Conservation (phyloP, 2,797 vertebrate genomes). For the Distichodus sexfasciatus region DNA sequence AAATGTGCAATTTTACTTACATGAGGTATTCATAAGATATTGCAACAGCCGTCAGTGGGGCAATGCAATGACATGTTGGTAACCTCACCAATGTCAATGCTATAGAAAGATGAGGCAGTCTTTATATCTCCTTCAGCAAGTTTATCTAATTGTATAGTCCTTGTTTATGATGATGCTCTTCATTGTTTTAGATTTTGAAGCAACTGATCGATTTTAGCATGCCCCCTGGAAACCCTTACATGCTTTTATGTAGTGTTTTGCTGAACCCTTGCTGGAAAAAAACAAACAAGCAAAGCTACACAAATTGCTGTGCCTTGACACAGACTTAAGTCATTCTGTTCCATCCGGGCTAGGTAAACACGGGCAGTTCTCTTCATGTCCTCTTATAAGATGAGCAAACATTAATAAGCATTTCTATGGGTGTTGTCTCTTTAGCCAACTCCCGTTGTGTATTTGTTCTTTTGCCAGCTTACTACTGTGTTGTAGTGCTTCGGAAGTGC, state of each 20-base stretch:
- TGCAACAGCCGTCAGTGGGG: not conserved
- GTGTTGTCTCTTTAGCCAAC: not conserved
- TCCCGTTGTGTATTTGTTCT: not conserved
- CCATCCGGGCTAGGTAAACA: not conserved
- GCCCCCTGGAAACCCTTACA: not conserved
- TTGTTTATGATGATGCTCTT: too few species aligned
- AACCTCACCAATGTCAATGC: slow-evolving; percentile 28
- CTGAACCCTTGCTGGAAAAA: not conserved
- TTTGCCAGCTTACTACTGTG: not conserved
- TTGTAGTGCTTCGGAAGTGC: not conserved
- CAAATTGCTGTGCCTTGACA: not conserved
- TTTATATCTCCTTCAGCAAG: not conserved
- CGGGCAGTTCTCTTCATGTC: not conserved
- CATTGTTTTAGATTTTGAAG: not conserved
- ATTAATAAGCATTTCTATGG: slow-evolving; percentile 7
- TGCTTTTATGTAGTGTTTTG: not conserved
- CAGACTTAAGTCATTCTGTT: not conserved
- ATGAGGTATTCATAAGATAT: too few species aligned
- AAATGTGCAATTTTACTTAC: too few species aligned
- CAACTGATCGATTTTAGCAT: not conserved
- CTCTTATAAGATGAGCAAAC: not conserved
- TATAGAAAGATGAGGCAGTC: slow-evolving; percentile 24
- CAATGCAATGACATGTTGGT: slow-evolving; percentile 17
- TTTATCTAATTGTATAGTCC: not conserved
- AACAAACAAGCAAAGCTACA: not conserved